Evolutionary conservation across 2,113 vertebrate species (phyloP).

Genomic region (Eclectus roratus): DNA sequence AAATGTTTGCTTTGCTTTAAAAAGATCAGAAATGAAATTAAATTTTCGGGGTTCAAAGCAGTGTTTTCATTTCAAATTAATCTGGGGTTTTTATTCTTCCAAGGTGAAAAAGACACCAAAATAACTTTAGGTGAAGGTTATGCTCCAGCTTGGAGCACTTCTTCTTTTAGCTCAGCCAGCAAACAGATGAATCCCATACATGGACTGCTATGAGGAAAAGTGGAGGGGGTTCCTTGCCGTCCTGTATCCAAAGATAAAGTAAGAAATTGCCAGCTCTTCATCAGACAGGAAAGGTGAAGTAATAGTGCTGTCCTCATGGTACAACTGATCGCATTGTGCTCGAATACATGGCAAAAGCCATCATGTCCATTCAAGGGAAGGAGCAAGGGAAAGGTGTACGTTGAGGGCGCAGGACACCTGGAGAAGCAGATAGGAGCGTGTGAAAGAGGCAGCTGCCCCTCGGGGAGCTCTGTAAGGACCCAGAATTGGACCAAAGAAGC

Average conservation of each 20-base stretch:
- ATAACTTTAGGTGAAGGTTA: background rate
- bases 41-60: slow-evolving; percentile 13
- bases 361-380: background rate
- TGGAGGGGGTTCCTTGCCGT: background rate
- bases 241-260: background rate
- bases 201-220: background rate
- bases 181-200: background rate
- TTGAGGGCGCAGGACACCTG: background rate
- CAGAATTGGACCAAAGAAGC: background rate
- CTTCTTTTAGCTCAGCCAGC: background rate
- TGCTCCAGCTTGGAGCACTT: background rate
- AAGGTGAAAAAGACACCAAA: background rate
- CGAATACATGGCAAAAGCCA: fast-evolving
- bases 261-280: background rate
- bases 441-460: background rate
- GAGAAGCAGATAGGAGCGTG: background rate
- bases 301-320: background rate
- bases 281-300: background rate
- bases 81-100: background rate
- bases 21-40: slow-evolving; percentile 38
- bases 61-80: slow-evolving; percentile 6
- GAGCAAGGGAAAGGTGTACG: background rate
- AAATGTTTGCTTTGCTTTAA: slow-evolving; percentile 20
- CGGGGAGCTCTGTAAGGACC: background rate
- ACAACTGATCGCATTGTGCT: fast-evolving